Base-by-base conservation (phyloP, 2,113 vertebrate genomes). In the Sylvilagus bachmani region DNA sequence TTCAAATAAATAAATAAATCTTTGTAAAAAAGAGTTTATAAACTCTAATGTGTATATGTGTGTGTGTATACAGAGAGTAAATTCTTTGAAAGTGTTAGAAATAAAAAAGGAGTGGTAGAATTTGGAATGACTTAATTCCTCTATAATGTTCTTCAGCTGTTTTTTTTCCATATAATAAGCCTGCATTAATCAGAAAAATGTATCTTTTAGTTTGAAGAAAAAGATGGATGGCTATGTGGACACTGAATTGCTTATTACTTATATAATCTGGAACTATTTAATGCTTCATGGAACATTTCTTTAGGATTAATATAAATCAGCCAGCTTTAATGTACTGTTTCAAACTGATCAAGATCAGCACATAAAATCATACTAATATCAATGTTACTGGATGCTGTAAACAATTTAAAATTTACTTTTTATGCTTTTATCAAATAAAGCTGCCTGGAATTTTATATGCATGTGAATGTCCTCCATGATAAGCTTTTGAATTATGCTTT, bases 381-480 rank as follows among this genome's bases (percentile, higher is more conserved):
- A 94, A 74, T 66, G 64, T 58, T 92, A 89, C 33, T 49, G 69
- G 44, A 94, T 17, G 11, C 62, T 86, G 67, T 44, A 95, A 96
- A 29, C 80, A 91, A 95, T 70, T 95, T 86, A 79, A 93, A 92
- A 62, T 89, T 92, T 62, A 11, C n/a, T 58, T 89, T 96, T 94
- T 74, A 92, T 33, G 75, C 69, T 86, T 97, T 64, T 86, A 89
- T 83, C 69, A 93, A 96, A 94, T 0, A 31, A 88, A 92, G 67
- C 38, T 96, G 86, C 36, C 53, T 93, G 10, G 49, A 79, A 77
- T 77, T 84, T 71, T 93, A 77, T 27, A 67, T 71, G 67, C 17
- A 80, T 82, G 38, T n/a, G 25, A 97, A 64, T 69, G 58, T 61
- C 0, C 0, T 91, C 58, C 64, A 66, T 25, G 87, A 87, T 33